Evolutionary conservation across 2,113 vertebrate species (phyloP), one percentile per base, ranked within the genome.

Genomic region (Oostethus manadensis): DNA sequence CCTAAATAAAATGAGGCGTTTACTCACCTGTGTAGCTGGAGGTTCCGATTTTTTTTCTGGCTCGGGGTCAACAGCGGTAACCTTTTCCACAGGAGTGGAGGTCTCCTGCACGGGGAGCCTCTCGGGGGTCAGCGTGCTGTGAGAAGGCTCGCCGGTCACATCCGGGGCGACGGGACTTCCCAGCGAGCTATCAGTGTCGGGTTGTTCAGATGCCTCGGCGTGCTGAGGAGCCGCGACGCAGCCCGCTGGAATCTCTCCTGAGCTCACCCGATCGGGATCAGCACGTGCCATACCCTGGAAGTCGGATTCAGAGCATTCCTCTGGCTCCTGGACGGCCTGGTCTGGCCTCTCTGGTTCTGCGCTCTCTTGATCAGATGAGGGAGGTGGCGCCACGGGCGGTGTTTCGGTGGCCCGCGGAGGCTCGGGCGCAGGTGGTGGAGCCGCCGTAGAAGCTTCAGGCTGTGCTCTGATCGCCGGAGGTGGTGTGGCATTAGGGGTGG

Each of bases 101-200:
- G 79, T 74, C 26, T 90, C 87, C 77, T 91, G 87, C 21, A 89
- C 71, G 1, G 87, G 87, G 29, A n/a, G 33, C 69, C 66, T 88
- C 56, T 55, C 70, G 26, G 73, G 65, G 6, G 73, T 79, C 67
- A 57, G 73, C 8, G 23, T 26, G 23, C 3, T 26, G 23, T 26
- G 23, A 26, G 61, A 55, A 10, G 73, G 54, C 38, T 23, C 70
- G 10, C 56, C 23, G 0, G 45, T 60, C 51, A 33, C 8, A 13
- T 67, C 56, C 2, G 53, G 47, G 54, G 3, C n/a, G 10, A 18
- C 17, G 23, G 23, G 16, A 29, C 26, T 29, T n/a, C 29, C 26
- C 9, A 15, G 4, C 51, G 29, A 10, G 17, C 51, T 54, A 5
- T 54, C 51, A 2, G 49, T 26, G n/a, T 40, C 53, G 8, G 33